Evolutionary conservation across 2,797 vertebrate species (phyloP), one percentile per base, ranked within the genome.

Genomic region (Rhinichthys osculus): DNA sequence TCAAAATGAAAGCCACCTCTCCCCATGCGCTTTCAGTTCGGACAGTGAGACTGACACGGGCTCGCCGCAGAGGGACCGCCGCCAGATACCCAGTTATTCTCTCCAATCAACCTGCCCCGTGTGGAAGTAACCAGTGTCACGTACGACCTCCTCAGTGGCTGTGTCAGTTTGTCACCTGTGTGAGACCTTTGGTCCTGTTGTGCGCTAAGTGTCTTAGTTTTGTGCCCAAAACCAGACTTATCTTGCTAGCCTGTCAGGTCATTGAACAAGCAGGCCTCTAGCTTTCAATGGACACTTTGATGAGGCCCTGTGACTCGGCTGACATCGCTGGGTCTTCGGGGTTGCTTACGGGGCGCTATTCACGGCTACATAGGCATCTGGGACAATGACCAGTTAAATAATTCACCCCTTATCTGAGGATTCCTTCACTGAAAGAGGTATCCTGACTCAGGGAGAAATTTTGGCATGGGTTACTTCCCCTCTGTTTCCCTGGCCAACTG

Each of bases 1-100:
- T 95, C 94, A 94, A 93, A 91, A 92, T 92, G 92, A 94, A 94
- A 93, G 92, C 93, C 92, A 92, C 89, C 89, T 93, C 92, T 95
- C 88, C 91, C 90, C 91, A 90, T 93, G 91, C 79, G 89, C 92
- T 92, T 93, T 94, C 59, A 44, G 90, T 94, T 92, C 91, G 93
- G 92, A 94, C 91, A 91, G 92, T 93, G 89, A 40, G 79, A 88
- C 77, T 94, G 93, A 93, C 93, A 93, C 87, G 66, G 89, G 82
- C 64, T 83, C 38, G 81, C 82, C 92, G 92, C 94, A 92, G 91
- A 92, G 94, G 93, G 93, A 92, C 92, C 74, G 87, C 88, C 71
- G 92, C 89, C 89, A 78, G 87, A 91, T 92, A 91, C 90, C 89
- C 89, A 91, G 91, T 90, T 85, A 90, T 91, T 91, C 90, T 88